phyloP scores from a whole-genome alignment of 1,140 invertebrate genomes.

The Drosophila pectinifera region DNA sequence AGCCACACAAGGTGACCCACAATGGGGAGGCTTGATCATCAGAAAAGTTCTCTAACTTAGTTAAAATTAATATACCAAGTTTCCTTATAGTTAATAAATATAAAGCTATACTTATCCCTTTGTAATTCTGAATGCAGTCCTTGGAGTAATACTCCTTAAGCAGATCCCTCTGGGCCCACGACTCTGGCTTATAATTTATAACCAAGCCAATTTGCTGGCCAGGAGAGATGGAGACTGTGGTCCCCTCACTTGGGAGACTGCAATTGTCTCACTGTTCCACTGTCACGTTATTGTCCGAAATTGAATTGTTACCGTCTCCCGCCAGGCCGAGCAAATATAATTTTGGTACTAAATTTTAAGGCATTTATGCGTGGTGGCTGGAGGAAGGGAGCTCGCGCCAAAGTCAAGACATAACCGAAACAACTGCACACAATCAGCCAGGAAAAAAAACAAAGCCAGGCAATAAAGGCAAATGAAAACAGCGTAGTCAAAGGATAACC shows the following conservation, averaged over 20 bases:
- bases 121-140: background rate
- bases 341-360: slow-evolving; percentile 58
- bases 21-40: no score
- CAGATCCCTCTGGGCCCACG: background rate
- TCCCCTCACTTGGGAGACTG: slow-evolving; percentile 22
- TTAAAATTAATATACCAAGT: no score
- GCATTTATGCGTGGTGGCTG: slow-evolving; percentile 35
- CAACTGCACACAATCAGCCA: slow-evolving; percentile 64
- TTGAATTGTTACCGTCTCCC: slow-evolving; percentile 62
- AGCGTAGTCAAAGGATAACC: slow-evolving; percentile 73
- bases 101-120: no score
- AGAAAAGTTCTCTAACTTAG: no score
- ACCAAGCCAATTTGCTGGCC: slow-evolving; percentile 58
- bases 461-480: slow-evolving; percentile 63
- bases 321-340: slow-evolving; percentile 14
- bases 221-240: slow-evolving; percentile 20
- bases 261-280: slow-evolving; percentile 52
- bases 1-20: no score
- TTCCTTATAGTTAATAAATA: no score
- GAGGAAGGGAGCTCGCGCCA: background rate
- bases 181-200: slow-evolving; percentile 65
- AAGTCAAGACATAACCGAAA: slow-evolving; percentile 42
- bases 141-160: background rate
- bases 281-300: slow-evolving; percentile 49
- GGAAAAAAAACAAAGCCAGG: slow-evolving; percentile 59